Conservation (phyloP, 1,140 invertebrate genomes). For the Danaus plexippus region DNA sequence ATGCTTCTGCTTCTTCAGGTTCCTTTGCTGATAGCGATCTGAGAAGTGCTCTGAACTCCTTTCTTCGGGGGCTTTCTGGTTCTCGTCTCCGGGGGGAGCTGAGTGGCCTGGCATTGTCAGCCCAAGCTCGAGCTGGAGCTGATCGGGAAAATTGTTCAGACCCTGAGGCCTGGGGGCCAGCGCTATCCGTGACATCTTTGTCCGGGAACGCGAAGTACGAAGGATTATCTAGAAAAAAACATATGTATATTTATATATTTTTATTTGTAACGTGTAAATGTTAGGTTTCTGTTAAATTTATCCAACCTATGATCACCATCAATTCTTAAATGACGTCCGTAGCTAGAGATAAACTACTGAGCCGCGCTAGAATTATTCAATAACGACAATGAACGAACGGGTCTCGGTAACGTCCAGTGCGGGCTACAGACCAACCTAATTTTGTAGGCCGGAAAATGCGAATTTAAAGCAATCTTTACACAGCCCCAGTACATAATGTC, state of each 20-base stretch:
- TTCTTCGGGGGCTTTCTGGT: constrained; percentile 53
- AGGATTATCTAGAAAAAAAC: constrained; percentile 71
- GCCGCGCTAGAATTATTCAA: constrained; percentile 64
- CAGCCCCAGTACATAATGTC: constrained; percentile 33
- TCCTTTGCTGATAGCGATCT: constrained; percentile 68
- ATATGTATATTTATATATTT: constrained; percentile 3
- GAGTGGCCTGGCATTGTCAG: constrained; percentile 41
- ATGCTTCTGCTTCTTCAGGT: constrained; percentile 61
- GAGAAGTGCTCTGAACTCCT: constrained; percentile 68
- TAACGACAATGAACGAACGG: constrained; percentile 66
- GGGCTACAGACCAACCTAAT: constrained; percentile 57
- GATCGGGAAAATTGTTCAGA: constrained; percentile 52
- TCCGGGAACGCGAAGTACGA: constrained; percentile 73
- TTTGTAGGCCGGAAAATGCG: constrained; percentile 66
- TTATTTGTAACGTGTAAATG: no score
- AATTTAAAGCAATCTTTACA: constrained; percentile 66
- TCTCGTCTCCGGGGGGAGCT: constrained; percentile 51
- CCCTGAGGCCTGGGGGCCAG: constrained; percentile 26
- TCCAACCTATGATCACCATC: constrained; percentile 46
- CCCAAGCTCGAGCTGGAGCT: constrained; percentile 52
- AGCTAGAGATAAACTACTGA: constrained; percentile 37
- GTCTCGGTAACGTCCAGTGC: constrained; percentile 57
- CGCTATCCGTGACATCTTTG: constrained; percentile 51
- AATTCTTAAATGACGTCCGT: constrained; percentile 23
- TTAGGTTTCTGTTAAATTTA: constrained; percentile 7